Base-by-base conservation (phyloP, 2,888 invertebrate genomes). In the Taenaris catops region DNA sequence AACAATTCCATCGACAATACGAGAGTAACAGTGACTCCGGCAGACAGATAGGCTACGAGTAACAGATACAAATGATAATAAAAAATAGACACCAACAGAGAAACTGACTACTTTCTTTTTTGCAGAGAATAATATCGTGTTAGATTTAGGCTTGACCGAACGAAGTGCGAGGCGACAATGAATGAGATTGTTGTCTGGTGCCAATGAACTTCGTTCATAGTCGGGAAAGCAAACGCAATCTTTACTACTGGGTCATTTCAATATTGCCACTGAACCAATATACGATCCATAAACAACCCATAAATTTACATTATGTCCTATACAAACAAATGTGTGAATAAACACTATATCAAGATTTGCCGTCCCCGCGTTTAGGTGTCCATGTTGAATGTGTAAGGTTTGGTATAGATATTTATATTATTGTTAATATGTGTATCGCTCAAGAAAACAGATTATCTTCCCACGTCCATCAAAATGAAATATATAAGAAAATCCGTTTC, bases 131-230 rank as follows among this genome's bases (percentile, higher is more conserved):
- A 68, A 68, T 70, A 66, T 66, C 60, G 60, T 64, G 64, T 68
- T 64, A 69, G 69, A 69, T 70, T 74, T 72, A 73, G 68, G 68
- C 62, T 63, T 62, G 60, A 57, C n/a, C n/a, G n/a, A n/a, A 54
- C 51, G 47, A 46, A 49, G 51, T 45, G 55, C 46, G 49, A 51
- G 52, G 53, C 49, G 54, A 37, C 50, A 52, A 56, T 48, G 51
- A 55, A 56, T 47, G 52, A 52, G 53, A 53, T 48, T 53, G 49
- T 51, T 46, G 52, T 47, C 46, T 48, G 59, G 64, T 76, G 78
- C 74, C 78, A 79, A 80, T 79, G 80, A 81, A 80, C 80, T 80
- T 74, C 68, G 62, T 62, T 61, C 63, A 62, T 62, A 63, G 67
- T 38, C 63, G 73, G 74, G 76, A 78, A 78, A 78, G 76, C 73